phyloP scores from a whole-genome alignment of 1,140 invertebrate genomes.

The Drosophila punjabiensis region DNA sequence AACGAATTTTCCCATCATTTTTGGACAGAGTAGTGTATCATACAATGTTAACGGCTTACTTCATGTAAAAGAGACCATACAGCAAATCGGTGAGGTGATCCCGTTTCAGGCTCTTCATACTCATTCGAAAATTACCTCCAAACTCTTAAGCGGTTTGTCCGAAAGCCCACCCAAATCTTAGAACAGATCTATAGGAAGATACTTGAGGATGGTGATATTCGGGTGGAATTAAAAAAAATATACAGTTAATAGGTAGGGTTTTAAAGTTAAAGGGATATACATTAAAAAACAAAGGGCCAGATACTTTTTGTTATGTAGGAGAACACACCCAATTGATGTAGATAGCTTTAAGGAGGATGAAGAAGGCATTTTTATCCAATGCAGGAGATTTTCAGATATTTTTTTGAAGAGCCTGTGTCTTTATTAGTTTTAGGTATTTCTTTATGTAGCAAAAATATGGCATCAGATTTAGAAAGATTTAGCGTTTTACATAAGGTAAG shows the following conservation, averaged over 20 bases:
- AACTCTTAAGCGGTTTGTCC: conserved; percentile 4
- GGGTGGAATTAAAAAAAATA: background rate
- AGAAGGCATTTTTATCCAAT: background rate
- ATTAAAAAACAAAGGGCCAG: background rate
- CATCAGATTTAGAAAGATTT: background rate
- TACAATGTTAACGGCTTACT: no score
- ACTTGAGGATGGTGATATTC: background rate
- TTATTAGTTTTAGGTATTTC: background rate
- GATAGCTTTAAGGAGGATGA: background rate
- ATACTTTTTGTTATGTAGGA: background rate
- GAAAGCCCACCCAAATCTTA: background rate
- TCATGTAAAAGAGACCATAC: no score
- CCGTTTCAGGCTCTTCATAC: no score
- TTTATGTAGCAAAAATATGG: background rate
- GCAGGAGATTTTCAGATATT: background rate
- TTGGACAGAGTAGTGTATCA: no score
- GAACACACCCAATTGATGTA: background rate
- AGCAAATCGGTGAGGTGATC: no score
- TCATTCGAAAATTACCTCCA: background rate
- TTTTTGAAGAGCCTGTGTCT: background rate
- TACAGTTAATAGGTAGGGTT: background rate
- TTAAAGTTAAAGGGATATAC: background rate
- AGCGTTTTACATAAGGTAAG: background rate
- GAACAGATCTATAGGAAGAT: background rate
- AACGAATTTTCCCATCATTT: no score